These are phyloP conservation scores for Pyrrhosoma nymphula DNA, from an alignment of 2,888 invertebrate genomes.

Conservation along the genomic window DNA sequence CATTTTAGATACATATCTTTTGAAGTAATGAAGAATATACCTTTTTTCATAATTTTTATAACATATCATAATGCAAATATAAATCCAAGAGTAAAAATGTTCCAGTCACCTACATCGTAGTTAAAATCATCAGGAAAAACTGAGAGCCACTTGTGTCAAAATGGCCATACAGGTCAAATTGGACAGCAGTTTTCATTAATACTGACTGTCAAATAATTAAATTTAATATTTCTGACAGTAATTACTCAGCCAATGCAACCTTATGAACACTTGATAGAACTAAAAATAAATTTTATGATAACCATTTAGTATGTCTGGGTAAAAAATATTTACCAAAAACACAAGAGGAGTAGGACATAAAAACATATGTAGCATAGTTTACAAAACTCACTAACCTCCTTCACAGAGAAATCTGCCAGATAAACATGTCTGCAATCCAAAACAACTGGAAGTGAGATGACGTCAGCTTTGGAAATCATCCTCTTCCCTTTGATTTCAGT, in stretches of 20 bases:
- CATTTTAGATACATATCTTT: no score
- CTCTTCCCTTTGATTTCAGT: conserved; percentile 76
- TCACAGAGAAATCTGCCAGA: conserved; percentile 85
- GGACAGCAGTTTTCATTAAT: no score
- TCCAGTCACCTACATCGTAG: no score
- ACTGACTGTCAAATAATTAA: no score
- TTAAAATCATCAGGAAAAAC: no score
- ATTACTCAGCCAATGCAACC: no score
- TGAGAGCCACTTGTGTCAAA: no score
- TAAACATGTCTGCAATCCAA: conserved; percentile 83
- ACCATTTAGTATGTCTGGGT: neutral
- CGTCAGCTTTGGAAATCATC: conserved; percentile 70
- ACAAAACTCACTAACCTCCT: conserved; percentile 78
- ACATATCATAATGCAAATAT: no score
- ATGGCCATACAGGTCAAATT: no score
- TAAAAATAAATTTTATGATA: neutral
- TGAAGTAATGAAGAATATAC: neutral
- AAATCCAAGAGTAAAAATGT: no score
- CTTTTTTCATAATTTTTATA: neutral
- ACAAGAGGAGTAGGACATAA: neutral
- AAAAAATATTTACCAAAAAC: neutral
- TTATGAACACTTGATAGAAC: no score
- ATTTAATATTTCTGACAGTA: no score
- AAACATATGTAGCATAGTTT: neutral
- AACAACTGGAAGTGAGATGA: conserved; percentile 78